These are phyloP conservation scores for Pseudomyrmex sp. DNA, from an alignment of 1,140 invertebrate genomes.

Conservation along the genomic window DNA sequence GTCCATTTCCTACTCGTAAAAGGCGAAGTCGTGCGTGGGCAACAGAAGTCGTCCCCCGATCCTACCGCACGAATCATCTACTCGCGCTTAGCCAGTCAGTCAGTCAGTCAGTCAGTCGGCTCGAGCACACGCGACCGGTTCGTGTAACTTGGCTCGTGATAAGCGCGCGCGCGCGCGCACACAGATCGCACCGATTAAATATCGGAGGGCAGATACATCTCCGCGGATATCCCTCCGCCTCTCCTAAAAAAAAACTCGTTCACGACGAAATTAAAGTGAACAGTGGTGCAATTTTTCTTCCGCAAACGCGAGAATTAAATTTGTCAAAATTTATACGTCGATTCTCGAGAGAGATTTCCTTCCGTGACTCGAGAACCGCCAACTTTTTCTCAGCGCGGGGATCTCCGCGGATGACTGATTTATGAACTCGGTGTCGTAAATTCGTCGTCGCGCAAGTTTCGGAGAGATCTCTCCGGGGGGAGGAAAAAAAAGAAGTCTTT, in stretches of 20 bases:
- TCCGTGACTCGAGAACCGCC: neutral
- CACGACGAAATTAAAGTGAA: neutral
- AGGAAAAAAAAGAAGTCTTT: neutral
- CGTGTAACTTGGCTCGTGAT: constrained; percentile 27
- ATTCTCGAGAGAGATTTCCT: neutral
- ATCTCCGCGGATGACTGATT: constrained; percentile 25
- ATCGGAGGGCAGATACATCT: neutral
- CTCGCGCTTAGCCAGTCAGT: constrained; percentile 67
- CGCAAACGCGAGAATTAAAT: neutral
- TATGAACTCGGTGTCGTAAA: constrained; percentile 19
- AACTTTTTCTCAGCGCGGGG: neutral
- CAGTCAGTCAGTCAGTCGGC: constrained; percentile 72
- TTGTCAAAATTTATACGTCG: constrained; percentile 15
- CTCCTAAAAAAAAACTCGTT: neutral
- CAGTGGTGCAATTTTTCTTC: constrained; percentile 7
- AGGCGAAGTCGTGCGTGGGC: constrained; percentile 58
- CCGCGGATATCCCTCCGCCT: neutral
- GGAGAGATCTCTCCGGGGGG: neutral
- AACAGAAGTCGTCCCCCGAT: constrained; percentile 65
- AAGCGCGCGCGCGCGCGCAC: neutral
- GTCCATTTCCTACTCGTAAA: constrained; percentile 45
- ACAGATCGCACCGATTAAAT: constrained; percentile 18
- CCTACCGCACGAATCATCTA: constrained; percentile 62
- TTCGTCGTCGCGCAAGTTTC: constrained; percentile 21
- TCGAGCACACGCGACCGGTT: constrained; percentile 64